Base-by-base conservation (phyloP, 2,888 invertebrate species). In the Thysanoteuthis rhombus region DNA sequence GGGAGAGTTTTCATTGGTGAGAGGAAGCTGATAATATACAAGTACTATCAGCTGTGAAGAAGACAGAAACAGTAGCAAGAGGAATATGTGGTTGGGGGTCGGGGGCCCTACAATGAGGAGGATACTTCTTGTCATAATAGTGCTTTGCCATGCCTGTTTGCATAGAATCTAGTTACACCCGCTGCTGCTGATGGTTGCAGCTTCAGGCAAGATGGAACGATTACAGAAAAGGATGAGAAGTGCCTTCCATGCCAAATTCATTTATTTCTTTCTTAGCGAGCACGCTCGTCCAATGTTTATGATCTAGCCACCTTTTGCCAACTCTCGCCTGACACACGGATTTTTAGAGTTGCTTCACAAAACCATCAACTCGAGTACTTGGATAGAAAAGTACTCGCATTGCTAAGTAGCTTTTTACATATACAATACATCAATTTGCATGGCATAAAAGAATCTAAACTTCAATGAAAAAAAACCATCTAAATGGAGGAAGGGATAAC, bases 21-120 rank as follows among this genome's bases (percentile, higher is more conserved):
- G 75, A 75, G 75, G n/a, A 75, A 75, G 75, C n/a, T 75, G n/a
- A 75, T n/a, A 75, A 75, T n/a, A n/a, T n/a, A 75, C 75, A 75
- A n/a, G n/a, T 75, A 75, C 75, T 75, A 75, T 75, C 75, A 75
- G 75, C 75, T 75, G 75, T 75, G 75, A n/a, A 75, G 75, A 19
- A 75, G 75, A n/a, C n/a, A 19, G 1, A 75, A 75, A 12, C 1
- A 75, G 75, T 36, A 75, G n/a, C n/a, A 36, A 75, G 36, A 12
- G 4, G n/a, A n/a, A 75, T 16, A n/a, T n/a, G 16, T n/a, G 75
- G n/a, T 16, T n/a, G 75, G n/a, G 0, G 75, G 75, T 12, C 36
- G 75, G 75, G n/a, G 32, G 8, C n/a, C 0, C 12, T 75, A 16
- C n/a, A 75, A 75, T 75, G n/a, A n/a, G n/a, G 10, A 75, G n/a